Evolutionary conservation across 2,113 vertebrate genomes (phyloP), one percentile per base, ranked within the genome.

Genomic region (Sturnus vulgaris): DNA sequence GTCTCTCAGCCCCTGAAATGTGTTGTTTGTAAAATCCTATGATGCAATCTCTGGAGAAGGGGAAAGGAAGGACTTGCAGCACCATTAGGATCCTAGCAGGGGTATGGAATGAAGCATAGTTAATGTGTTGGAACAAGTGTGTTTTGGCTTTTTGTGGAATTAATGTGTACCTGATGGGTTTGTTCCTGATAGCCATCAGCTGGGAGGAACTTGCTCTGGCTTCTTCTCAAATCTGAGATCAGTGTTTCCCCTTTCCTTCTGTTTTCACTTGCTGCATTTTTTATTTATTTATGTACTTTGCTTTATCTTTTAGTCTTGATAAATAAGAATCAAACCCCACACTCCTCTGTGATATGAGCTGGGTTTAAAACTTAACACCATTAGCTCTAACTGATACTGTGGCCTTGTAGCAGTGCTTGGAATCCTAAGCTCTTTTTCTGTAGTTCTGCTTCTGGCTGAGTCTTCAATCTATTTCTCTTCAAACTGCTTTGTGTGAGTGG

Each of bases 71-170:
- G 92, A 37, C 86, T 92, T 97, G 96, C 96, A 95, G 83, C 90
- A 59, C 84, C 85, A 71, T 95, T 95, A 96, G 91, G 94, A 94
- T 86, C 91, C 0, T 94, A 76, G 95, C 96, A 97, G 97, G 97
- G 95, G 96, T 89, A 83, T 92, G 97, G 95, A 97, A 93, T 92
- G 84, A 83, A 92, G 90, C 52, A 64, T 92, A 97, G 95, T 97
- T 96, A 96, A 96, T 97, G 96, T 95, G 80, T 83, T 97, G 87
- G 96, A 97, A 96, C 93, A 63, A 95, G 92, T 87, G 93, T 95
- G 88, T 72, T 97, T 97, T 97, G 97, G 97, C 96, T 88, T 94
- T 94, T 96, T 91, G 85, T 53, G 46, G 40, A 73, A 87, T 95
- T 93, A 82, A 92, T 95, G 94, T 88, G 21, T 90, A 60, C 86